Evolutionary conservation across 2,113 vertebrate genomes (phyloP).

Genomic region (Paedocypris sp.): DNA sequence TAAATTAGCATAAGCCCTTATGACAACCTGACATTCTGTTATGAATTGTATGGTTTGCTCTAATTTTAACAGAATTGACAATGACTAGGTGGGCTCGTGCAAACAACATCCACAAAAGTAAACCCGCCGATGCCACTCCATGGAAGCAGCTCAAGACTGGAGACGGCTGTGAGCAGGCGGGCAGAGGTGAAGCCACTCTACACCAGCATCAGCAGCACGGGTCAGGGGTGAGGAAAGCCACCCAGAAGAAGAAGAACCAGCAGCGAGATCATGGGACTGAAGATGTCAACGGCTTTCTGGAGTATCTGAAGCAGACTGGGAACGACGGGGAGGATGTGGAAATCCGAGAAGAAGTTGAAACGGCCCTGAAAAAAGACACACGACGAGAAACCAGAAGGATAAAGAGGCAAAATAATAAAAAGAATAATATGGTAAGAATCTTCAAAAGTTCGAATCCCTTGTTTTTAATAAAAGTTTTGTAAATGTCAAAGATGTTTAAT

Average conservation of each 20-base stretch:
- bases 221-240: conserved; percentile 48
- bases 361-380: conserved; percentile 66
- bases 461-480: too few relatives aligned
- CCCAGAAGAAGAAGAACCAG: conserved; percentile 55
- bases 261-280: conserved; percentile 65
- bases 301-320: conserved; percentile 56
- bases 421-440: conserved; percentile 72
- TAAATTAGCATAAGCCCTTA: too few relatives aligned
- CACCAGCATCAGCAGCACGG: conserved; percentile 29
- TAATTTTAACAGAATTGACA: background rate
- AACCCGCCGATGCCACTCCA: conserved; percentile 66
- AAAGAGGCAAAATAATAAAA: conserved; percentile 73
- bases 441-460: too few relatives aligned
- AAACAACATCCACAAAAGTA: conserved; percentile 54
- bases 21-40: background rate
- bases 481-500: too few relatives aligned
- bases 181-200: too few relatives aligned
- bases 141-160: conserved; percentile 67
- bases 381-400: conserved; percentile 73
- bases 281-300: conserved; percentile 84
- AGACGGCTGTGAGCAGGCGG: background rate
- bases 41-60: background rate
- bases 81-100: conserved; percentile 89
- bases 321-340: conserved; percentile 23
- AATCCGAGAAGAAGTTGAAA: conserved; percentile 46